Percentiles rank a stretch among this genome's conserved stretches.
These are phyloP conservation scores for Austrofundulus limnaeus DNA, from an alignment of 2,113 vertebrate genomes.

Conservation along the genomic window DNA sequence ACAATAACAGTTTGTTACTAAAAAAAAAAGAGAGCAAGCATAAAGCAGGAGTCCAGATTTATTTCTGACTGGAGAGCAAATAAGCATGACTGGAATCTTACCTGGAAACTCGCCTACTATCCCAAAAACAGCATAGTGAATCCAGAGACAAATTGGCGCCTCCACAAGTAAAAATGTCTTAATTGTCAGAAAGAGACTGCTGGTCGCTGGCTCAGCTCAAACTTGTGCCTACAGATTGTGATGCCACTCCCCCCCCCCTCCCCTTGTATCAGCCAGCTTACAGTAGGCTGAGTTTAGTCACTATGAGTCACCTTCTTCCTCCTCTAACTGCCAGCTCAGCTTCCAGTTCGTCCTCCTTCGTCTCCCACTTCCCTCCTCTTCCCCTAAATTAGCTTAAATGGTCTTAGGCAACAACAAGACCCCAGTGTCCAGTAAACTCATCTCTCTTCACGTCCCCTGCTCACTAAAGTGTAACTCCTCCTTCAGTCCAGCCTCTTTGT, in stretches of 20 bases:
- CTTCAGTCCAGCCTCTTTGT: slow-evolving; percentile 35
- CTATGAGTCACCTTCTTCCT: slow-evolving; percentile 72
- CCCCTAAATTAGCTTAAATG: slow-evolving; percentile 70
- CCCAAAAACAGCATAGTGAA: slow-evolving; percentile 53
- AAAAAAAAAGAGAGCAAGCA: not conserved
- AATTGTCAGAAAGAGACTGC: slow-evolving; percentile 13
- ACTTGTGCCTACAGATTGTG: slow-evolving; percentile 45
- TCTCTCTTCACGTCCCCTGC: slow-evolving; percentile 1
- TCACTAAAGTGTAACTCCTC: slow-evolving; percentile 27
- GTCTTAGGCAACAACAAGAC: slow-evolving; percentile 59
- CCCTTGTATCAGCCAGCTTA: slow-evolving; percentile 33
- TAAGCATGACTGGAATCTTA: too few species aligned
- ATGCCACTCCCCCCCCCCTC: slow-evolving; percentile 37
- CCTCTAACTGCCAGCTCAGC: slow-evolving; percentile 51
- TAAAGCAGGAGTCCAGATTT: slow-evolving; percentile 7
- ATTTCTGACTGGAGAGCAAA: slow-evolving; percentile 11
- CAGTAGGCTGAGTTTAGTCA: slow-evolving; percentile 53
- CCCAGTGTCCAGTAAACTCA: slow-evolving; percentile 53
- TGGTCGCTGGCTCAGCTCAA: slow-evolving; percentile 11
- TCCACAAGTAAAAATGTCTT: slow-evolving; percentile 44
- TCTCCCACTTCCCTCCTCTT: slow-evolving; percentile 64
- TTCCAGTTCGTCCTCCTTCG: slow-evolving; percentile 60
- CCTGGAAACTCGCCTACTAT: slow-evolving; percentile 49
- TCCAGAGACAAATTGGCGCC: slow-evolving; percentile 37
- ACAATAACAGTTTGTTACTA: not conserved